A percentile compares a stretch with the other conserved stretches of the same genome.
These are phyloP conservation scores for Myiothlypis coronata DNA, from an alignment of 2,797 vertebrate genomes.

Conservation along the genomic window DNA sequence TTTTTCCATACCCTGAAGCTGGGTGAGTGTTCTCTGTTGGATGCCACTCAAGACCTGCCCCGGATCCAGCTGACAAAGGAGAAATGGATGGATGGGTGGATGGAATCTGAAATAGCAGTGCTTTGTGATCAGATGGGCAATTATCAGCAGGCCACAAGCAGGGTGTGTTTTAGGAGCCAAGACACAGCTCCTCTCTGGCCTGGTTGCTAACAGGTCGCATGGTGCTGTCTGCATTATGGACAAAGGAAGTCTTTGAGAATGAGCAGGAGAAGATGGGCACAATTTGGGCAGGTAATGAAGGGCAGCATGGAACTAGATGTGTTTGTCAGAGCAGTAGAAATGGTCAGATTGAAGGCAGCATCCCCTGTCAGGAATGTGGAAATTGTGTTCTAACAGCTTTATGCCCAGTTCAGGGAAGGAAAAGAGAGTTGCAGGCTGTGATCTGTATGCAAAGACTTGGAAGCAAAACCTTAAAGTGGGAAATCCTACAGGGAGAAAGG, in stretches of 20 bases:
- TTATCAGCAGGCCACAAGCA: not conserved
- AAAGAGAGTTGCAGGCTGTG: not conserved
- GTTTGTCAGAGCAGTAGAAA: not conserved
- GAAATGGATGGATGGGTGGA: not conserved
- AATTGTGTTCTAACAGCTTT: not conserved
- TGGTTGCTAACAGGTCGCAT: not conserved
- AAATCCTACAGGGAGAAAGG: not conserved
- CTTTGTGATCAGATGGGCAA: not conserved
- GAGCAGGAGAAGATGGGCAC: not conserved
- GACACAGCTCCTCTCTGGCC: not conserved
- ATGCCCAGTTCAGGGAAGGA: not conserved
- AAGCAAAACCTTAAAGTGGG: not conserved
- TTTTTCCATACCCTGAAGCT: not conserved
- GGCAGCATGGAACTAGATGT: not conserved
- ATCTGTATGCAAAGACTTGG: not conserved
- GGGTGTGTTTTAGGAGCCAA: not conserved
- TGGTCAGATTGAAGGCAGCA: not conserved
- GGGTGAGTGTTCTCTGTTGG: not conserved
- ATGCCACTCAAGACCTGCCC: not conserved
- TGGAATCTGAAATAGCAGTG: not conserved
- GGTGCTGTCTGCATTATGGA: not conserved
- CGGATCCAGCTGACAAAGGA: not conserved
- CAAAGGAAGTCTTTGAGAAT: not conserved
- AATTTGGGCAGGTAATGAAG: not conserved
- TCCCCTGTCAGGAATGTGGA: not conserved